A percentile compares a stretch with the other conserved stretches of the same genome.
Evolutionary conservation across 2,113 vertebrate species (phyloP).

Genomic region (Corydoras sp.): DNA sequence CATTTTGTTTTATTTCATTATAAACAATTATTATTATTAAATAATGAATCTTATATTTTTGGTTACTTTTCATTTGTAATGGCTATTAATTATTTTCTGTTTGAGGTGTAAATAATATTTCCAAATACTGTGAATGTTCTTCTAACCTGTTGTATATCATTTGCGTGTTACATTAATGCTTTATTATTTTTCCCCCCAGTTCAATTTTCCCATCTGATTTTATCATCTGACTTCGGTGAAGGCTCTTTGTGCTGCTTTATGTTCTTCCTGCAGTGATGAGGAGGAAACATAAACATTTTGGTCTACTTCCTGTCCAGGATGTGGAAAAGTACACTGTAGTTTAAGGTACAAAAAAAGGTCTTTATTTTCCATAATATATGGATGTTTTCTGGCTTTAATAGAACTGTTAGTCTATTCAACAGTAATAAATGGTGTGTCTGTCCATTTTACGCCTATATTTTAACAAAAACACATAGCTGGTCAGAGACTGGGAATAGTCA

Average conservation of each 20-base stretch:
- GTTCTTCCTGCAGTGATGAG: constrained; percentile 12
- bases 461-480: constrained; percentile 15
- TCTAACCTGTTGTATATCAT: too few relatives aligned
- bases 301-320: constrained; percentile 46
- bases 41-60: too few relatives aligned
- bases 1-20: too few relatives aligned
- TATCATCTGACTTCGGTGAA: constrained; percentile 49
- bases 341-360: constrained; percentile 6
- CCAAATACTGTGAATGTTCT: too few relatives aligned
- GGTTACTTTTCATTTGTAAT: too few relatives aligned
- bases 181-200: background rate
- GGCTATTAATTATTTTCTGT: too few relatives aligned
- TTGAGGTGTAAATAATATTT: too few relatives aligned
- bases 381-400: constrained; percentile 6
- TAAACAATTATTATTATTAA: too few relatives aligned
- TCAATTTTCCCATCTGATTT: constrained; percentile 43
- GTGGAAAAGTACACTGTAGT: constrained; percentile 36
- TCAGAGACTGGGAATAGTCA: constrained; percentile 18
- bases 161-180: too few relatives aligned
- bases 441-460: constrained; percentile 19
- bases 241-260: constrained; percentile 41
- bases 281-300: constrained; percentile 17
- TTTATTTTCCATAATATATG: constrained; percentile 14
- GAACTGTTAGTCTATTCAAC: constrained; percentile 18
- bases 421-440: constrained; percentile 22